Base-by-base conservation (phyloP, 2,888 invertebrate species). In the Cosmia trapezina region DNA sequence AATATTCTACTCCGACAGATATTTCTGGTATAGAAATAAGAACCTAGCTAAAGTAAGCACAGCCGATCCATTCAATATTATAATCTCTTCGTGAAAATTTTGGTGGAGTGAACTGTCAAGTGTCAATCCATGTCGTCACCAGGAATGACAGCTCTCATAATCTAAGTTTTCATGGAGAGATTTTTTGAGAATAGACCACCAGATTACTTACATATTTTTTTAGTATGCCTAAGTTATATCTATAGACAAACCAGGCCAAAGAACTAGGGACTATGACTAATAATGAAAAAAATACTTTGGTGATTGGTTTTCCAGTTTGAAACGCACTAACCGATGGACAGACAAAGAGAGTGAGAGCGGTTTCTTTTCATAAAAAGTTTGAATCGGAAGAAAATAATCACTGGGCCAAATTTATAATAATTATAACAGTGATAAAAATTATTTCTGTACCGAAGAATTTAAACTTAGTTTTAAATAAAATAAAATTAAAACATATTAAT, bases 401-500 rank as follows among this genome's bases (percentile, higher is more conserved):
- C 0, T 22, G 51, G 0, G 3, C 2, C 8, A 5, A 51, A 60
- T 43, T 49, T 43, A 19, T 8, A 14, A n/a, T n/a, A n/a, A n/a
- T n/a, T n/a, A n/a, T n/a, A n/a, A 59, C 0, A n/a, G 14, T 14
- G 4, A 37, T 53, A 14, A 2, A 28, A 47, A 41, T 43, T 3
- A 4, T 56, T 37, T 28, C 37, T 9, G 19, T 7, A 33, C 4
- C 3, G 0, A 22, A 49, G 3, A 45, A 28, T n/a, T 28, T 41
- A 4, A 28, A 45, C 45, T 17, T 7, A 11, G 28, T 41, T 65
- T 65, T 19, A 8, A 41, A 41, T 12, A 51, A n/a, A 57, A 59
- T 9, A 19, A 19, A 49, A 63, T 54, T n/a, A 61, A 66, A 71
- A 51, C 17, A 53, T 59, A 8, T 41, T 41, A 41, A 78, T 56